A percentile compares a stretch with the other conserved stretches of the same genome.
Evolutionary conservation across 1,140 invertebrate species (phyloP).

Genomic region (Colletes latitarsis): DNA sequence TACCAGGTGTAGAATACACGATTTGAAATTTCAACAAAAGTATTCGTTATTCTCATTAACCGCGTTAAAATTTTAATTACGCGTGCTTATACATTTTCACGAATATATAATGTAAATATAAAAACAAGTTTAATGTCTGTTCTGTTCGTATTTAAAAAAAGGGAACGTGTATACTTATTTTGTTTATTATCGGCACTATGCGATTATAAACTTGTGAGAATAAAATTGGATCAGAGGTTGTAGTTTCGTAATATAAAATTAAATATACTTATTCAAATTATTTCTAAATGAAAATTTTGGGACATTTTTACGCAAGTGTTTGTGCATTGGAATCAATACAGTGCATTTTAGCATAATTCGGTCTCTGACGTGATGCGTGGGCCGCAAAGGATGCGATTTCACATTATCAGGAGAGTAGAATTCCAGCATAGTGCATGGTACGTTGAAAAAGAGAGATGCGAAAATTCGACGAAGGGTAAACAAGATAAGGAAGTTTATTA

Average conservation of each 20-base stretch:
- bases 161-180: too few relatives aligned
- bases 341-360: constrained; percentile 15
- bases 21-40: constrained; percentile 40
- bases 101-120: too few relatives aligned
- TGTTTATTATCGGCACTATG: too few relatives aligned
- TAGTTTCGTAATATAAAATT: too few relatives aligned
- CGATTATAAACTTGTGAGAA: too few relatives aligned
- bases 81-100: too few relatives aligned
- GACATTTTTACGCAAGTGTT: not conserved
- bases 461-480: constrained; percentile 29
- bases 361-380: not conserved
- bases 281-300: not conserved
- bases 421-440: not conserved
- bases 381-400: constrained; percentile 20
- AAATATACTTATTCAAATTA: too few relatives aligned
- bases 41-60: too few relatives aligned
- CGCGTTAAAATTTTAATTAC: too few relatives aligned
- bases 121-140: not conserved
- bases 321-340: not conserved
- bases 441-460: constrained; percentile 15
- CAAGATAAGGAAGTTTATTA: constrained; percentile 35
- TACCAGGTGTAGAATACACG: constrained; percentile 37
- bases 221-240: too few relatives aligned
- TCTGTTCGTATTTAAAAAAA: not conserved
- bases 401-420: constrained; percentile 32